Evolutionary conservation across 1,140 invertebrate species (phyloP), one percentile per base, ranked within the genome.

Genomic region (Liolophura sinensis): DNA sequence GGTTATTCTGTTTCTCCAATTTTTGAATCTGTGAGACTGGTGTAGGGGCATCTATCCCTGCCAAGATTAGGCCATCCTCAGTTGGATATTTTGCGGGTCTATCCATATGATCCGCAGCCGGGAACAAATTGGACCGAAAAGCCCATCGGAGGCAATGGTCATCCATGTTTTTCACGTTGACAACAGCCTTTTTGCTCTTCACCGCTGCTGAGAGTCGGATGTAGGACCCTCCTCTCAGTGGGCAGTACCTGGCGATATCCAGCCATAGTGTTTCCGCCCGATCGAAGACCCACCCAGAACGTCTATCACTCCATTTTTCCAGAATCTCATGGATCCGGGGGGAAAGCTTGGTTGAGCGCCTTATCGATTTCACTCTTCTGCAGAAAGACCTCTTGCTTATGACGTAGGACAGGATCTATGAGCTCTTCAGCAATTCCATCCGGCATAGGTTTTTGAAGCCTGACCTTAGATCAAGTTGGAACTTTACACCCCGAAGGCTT

Each of bases 101-200:
- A 14, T 50, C 14, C 14, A 50, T 14, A 50, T 50, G 14, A 15
- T 50, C n/a, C 14, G 49, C n/a, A 50, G 49, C 49, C n/a, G 49
- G 49, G 49, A 50, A 50, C 49, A 50, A n/a, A 15, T 14, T 15
- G 14, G n/a, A 15, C n/a, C n/a, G 49, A 14, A 14, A 15, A 50
- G 49, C 14, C 49, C 49, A 50, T 50, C n/a, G 49, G 14, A 50
- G 49, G 49, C 49, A 50, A n/a, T 50, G 49, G n/a, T 50, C 49
- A 50, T 50, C 49, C 49, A 50, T 50, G 14, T n/a, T 50, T 50
- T 50, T 50, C n/a, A 50, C 49, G n/a, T n/a, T 50, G 49, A 50
- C n/a, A 50, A 50, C n/a, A 50, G 49, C 49, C 49, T 50, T 50
- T n/a, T 50, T 50, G 49, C n/a, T 50, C n/a, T n/a, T 50, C n/a